These are phyloP conservation scores for Gari tellinella DNA, from an alignment of 2,888 invertebrate genomes.

Conservation along the genomic window DNA sequence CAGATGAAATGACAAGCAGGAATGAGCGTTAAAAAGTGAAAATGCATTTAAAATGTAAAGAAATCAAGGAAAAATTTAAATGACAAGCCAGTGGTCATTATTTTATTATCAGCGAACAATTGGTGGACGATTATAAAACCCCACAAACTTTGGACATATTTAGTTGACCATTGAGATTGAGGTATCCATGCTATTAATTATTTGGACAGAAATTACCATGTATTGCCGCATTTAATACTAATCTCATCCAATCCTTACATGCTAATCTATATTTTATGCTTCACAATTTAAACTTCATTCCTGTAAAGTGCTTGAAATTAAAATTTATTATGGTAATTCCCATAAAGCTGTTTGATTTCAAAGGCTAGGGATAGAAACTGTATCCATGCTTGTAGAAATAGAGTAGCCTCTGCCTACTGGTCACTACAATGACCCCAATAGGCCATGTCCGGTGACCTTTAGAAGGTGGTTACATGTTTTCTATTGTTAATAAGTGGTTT, in stretches of 20 bases:
- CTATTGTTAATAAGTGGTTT: constrained; percentile 60
- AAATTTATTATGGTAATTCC: constrained; percentile 59
- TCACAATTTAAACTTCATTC: constrained; percentile 54
- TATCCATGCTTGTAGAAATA: constrained; percentile 31
- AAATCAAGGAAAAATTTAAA: constrained; percentile 56
- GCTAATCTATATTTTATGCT: constrained; percentile 63
- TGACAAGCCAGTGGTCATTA: constrained; percentile 38
- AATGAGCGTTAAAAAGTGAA: constrained; percentile 44
- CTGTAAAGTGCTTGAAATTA: constrained; percentile 30
- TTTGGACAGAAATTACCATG: constrained; percentile 53
- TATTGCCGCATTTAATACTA: constrained; percentile 50
- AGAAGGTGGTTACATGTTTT: constrained; percentile 50
- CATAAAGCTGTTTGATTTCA: constrained; percentile 34
- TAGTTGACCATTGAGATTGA: constrained; percentile 26
- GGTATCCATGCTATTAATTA: constrained; percentile 45
- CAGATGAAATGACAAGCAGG: too few relatives aligned
- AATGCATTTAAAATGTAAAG: constrained; percentile 61
- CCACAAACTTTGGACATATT: constrained; percentile 5
- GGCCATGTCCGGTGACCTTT: constrained; percentile 58
- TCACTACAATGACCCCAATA: constrained; percentile 34
- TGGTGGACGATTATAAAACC: constrained; percentile 18
- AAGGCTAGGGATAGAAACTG: constrained; percentile 38
- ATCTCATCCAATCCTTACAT: constrained; percentile 45
- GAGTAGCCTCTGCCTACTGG: constrained; percentile 34
- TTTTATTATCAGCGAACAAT: constrained; percentile 14